Conservation (phyloP, 92 coral and sea anemone species). For the Epizoanthus rinbou region DNA sequence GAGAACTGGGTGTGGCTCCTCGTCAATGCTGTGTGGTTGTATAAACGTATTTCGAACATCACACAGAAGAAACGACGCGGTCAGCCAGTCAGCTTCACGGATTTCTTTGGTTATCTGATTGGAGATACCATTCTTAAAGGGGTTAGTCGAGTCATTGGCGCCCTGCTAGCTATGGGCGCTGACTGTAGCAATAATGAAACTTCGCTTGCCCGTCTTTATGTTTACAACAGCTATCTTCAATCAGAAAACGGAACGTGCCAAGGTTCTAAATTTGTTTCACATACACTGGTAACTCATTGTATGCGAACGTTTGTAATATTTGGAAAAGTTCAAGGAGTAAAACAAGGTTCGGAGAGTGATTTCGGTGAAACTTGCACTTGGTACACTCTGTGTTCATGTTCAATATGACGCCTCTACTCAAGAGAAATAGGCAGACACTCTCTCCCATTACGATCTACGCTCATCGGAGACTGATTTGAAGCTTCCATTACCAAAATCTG, state of each 20-base stretch:
- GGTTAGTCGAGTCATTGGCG: constrained; percentile 10
- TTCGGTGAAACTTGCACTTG: no score
- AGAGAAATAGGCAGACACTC: no score
- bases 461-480: no score
- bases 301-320: no score
- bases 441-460: no score
- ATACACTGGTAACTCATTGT: no score
- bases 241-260: background rate
- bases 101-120: constrained; percentile 52
- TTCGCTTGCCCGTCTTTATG: background rate
- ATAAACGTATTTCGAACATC: constrained; percentile 27
- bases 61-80: constrained; percentile 27
- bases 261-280: no score
- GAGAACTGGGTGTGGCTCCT: constrained; percentile 42
- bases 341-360: no score
- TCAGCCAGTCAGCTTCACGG: constrained; percentile 53
- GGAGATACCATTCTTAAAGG: constrained; percentile 56
- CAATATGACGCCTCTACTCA: no score
- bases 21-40: constrained; percentile 10
- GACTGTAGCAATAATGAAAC: background rate
- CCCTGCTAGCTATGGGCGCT: background rate
- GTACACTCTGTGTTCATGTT: no score
- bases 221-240: background rate
- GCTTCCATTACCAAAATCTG: no score
- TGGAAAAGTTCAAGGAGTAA: no score